These are phyloP conservation scores for Napeogenes inachia DNA, from an alignment of 2,888 invertebrate species.

Conservation along the genomic window DNA sequence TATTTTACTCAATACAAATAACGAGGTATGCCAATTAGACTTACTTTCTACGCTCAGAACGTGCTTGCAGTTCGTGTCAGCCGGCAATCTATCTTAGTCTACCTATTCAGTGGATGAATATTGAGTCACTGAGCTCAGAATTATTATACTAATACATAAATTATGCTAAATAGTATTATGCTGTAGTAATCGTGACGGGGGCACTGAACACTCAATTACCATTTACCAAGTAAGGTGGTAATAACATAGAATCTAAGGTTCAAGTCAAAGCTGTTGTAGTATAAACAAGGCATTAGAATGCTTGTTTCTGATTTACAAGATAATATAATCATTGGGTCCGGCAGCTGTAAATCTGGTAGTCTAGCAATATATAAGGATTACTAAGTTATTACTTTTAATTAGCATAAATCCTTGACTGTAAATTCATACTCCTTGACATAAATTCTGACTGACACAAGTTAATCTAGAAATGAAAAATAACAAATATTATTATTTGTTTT, in stretches of 20 bases:
- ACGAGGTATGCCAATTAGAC: conserved; percentile 37
- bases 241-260: neutral
- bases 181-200: conserved; percentile 10
- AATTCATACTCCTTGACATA: too few relatives aligned
- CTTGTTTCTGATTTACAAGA: too few relatives aligned
- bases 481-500: too few relatives aligned
- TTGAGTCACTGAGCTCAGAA: conserved; percentile 22
- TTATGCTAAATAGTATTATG: conserved; percentile 21
- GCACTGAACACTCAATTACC: conserved; percentile 9
- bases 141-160: conserved; percentile 23
- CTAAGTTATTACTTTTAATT: too few relatives aligned
- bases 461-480: too few relatives aligned
- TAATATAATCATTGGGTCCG: too few relatives aligned
- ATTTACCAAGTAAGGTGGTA: conserved; percentile 1
- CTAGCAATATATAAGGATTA: too few relatives aligned
- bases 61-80: conserved; percentile 37
- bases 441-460: too few relatives aligned
- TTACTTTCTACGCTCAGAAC: conserved; percentile 37
- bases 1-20: conserved; percentile 18
- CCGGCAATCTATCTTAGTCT: conserved; percentile 30
- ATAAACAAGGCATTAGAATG: too few relatives aligned
- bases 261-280: too few relatives aligned
- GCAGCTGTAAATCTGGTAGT: too few relatives aligned
- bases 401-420: too few relatives aligned
- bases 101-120: conserved; percentile 21